A percentile compares a stretch with the other conserved stretches of the same genome.
phyloP scores from a whole-genome alignment of 2,797 vertebrate genomes.

The Labeo calbasu region DNA sequence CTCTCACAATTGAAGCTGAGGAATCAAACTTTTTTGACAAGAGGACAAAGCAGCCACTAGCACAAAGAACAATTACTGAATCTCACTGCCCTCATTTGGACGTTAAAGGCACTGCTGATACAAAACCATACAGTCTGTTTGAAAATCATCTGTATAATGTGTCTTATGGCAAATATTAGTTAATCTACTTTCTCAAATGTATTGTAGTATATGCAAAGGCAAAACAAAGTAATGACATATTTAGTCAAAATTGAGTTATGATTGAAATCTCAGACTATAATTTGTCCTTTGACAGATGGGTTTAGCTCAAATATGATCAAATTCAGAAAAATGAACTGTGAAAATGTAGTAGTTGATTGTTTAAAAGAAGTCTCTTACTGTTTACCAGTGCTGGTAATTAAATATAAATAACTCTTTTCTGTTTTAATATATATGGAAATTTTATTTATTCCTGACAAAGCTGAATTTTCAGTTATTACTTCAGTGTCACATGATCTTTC shows the following conservation, averaged over 20 bases:
- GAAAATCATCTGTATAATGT: background rate
- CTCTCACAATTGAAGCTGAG: conserved; percentile 27
- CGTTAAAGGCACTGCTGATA: conserved; percentile 4
- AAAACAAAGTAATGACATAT: background rate
- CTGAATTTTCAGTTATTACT: background rate
- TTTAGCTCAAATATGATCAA: background rate
- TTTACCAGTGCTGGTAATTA: background rate
- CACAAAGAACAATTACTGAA: conserved; percentile 1
- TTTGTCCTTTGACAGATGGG: background rate
- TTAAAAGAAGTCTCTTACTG: background rate
- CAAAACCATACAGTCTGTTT: conserved; percentile 5
- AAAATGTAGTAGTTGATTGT: background rate
- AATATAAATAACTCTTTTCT: background rate
- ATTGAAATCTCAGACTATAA: background rate
- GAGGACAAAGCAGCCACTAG: conserved; percentile 5
- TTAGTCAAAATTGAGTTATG: background rate
- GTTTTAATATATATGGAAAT: background rate
- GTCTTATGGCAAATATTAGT: background rate
- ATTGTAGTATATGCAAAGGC: background rate
- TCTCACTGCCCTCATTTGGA: conserved; percentile 40
- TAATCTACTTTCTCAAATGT: background rate
- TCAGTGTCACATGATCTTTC: background rate
- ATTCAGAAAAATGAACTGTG: background rate
- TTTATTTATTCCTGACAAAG: background rate
- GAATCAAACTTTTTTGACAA: conserved; percentile 22